Evolutionary conservation across 2,797 vertebrate genomes (phyloP), one percentile per base, ranked within the genome.

Genomic region (Gymnodraco acuticeps): DNA sequence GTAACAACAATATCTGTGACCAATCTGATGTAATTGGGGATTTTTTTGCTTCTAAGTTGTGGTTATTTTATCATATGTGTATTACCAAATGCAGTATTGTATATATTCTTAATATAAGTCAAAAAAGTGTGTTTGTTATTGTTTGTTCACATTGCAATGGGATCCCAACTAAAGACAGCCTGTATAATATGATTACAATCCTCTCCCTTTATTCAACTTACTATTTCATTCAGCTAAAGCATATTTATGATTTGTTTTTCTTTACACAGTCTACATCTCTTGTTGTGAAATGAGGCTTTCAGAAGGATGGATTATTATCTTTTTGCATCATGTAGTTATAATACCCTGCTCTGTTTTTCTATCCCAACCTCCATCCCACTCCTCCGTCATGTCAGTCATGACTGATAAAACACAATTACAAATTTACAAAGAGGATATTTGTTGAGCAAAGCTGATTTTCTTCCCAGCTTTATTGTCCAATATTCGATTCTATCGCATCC

Each of bases 251-350:
- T 53, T 10, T 62, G 2, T 60, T 67, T 59, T 62, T 55, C 63
- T 48, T 52, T 41, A 50, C 51, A 27, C 63, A 68, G 50, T 71
- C 56, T 64, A 41, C 46, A 45, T 51, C 64, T 75, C 16, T 8
- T 1, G 20, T 41, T 23, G 53, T 23, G 33, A 72, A 80, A 59
- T 68, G 27, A 64, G 12, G 42, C 55, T 63, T 14, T 33, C 56
- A 75, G 51, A 62, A 33, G n/a, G 33, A 81, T 13, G 16, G n/a
- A 1, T 70, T 75, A 65, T 68, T 83, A 74, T 85, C 73, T 83
- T 67, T 64, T 60, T 56, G 67, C 46, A 77, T 77, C 59, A 65
- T 84, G 70, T 70, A 60, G 62, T 79, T 77, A 73, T 83, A 71
- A 74, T 20, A 43, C 43, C 61, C 42, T 10, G 54, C 55, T 68